phyloP scores from a whole-genome alignment of 2,113 vertebrate species.

The Stegastes partitus region DNA sequence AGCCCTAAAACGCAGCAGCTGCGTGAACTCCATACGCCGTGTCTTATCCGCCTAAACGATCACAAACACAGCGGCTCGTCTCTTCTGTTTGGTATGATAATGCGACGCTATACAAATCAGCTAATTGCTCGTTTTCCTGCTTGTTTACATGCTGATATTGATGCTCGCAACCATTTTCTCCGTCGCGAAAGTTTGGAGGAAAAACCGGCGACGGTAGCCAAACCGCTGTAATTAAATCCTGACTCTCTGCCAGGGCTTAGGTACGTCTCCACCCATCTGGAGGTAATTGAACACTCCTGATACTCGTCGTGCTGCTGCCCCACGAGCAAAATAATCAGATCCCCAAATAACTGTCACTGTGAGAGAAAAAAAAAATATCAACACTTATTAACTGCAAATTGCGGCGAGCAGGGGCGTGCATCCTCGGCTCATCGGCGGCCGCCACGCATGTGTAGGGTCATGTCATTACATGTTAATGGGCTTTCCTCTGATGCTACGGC shows the following conservation, averaged over 20 bases:
- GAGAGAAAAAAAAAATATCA: constrained; percentile 5
- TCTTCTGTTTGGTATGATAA: constrained; percentile 46
- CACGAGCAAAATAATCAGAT: constrained; percentile 35
- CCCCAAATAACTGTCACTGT: constrained; percentile 1
- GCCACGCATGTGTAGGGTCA: constrained; percentile 46
- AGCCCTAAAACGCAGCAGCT: not conserved
- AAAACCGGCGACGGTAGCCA: not conserved
- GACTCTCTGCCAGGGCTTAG: constrained; percentile 15
- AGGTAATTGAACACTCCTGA: constrained; percentile 44
- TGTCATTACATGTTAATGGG: constrained; percentile 74
- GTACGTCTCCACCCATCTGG: constrained; percentile 27
- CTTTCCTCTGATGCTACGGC: constrained; percentile 64
- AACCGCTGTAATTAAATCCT: constrained; percentile 30
- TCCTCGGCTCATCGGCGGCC: constrained; percentile 12
- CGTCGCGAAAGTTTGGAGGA: not conserved
- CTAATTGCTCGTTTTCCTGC: constrained; percentile 39
- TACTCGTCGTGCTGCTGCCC: constrained; percentile 29
- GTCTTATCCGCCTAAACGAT: not conserved
- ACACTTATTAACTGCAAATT: constrained; percentile 9
- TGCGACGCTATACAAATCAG: constrained; percentile 46
- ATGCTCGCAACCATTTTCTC: constrained; percentile 20
- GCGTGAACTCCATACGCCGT: not conserved
- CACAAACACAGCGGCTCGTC: constrained; percentile 31
- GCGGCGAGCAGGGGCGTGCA: not conserved
- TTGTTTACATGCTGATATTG: constrained; percentile 40